Evolutionary conservation across 2,888 invertebrate genomes (phyloP).

Genomic region (Phoenoteleia sp.): DNA sequence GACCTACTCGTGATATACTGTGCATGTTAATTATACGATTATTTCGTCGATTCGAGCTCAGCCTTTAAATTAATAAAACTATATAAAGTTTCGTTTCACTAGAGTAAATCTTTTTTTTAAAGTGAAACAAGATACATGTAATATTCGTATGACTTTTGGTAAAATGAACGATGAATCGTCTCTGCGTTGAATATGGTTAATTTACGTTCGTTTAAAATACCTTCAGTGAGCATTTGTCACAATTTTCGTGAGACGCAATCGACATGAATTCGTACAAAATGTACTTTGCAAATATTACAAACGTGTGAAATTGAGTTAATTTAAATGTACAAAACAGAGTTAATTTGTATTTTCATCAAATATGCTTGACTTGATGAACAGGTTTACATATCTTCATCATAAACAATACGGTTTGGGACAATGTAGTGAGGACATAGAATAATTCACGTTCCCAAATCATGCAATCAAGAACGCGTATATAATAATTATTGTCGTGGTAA

Average conservation of each 20-base stretch:
- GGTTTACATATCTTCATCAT: background rate
- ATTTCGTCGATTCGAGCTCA: background rate
- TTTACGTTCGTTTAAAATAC: background rate
- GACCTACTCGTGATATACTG: conserved; percentile 44
- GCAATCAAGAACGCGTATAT: no score
- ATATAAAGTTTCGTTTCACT: background rate
- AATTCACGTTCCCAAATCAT: no score
- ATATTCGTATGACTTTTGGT: background rate
- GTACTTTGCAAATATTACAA: background rate
- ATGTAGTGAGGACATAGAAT: background rate
- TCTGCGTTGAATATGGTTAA: background rate
- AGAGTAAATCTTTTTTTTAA: background rate
- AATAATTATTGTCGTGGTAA: no score
- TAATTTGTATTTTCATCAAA: background rate
- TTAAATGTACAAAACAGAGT: background rate
- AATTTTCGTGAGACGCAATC: background rate
- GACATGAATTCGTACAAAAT: background rate
- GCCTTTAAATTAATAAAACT: background rate
- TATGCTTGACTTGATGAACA: background rate
- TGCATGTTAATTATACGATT: conserved; percentile 36
- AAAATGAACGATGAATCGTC: background rate
- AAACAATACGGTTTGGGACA: background rate
- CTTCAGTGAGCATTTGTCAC: background rate
- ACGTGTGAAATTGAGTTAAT: background rate
- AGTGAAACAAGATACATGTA: background rate